Evolutionary conservation across 2,888 invertebrate genomes (phyloP).

Genomic region (Eurois occulta): DNA sequence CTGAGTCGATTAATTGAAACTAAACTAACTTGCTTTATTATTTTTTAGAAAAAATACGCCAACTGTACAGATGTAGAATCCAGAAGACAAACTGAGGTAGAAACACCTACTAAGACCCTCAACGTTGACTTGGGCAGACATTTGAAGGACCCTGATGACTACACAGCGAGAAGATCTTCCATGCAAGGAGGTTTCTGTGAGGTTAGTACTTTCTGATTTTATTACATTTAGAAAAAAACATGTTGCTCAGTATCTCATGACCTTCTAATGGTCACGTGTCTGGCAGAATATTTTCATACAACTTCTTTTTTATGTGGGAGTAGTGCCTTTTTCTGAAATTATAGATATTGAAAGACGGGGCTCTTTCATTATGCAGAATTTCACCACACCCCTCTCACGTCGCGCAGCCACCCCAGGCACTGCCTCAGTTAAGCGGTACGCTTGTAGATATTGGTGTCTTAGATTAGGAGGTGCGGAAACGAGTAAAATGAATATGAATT

Average conservation of each 20-base stretch:
- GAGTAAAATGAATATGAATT: too few relatives aligned
- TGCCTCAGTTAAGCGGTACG: not conserved
- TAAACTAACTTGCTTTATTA: not conserved
- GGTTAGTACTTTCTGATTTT: slow-evolving; percentile 68
- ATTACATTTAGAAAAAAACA: not conserved
- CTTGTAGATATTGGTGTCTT: not conserved
- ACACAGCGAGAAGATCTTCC: slow-evolving; percentile 81
- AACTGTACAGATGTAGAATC: slow-evolving; percentile 86
- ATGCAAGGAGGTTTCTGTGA: slow-evolving; percentile 86
- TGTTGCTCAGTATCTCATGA: not conserved
- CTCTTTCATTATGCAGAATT: not conserved
- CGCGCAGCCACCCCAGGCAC: not conserved
- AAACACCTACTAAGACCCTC: slow-evolving; percentile 62
- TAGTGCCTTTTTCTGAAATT: not conserved
- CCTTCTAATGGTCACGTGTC: not conserved
- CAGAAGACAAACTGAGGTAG: slow-evolving; percentile 67
- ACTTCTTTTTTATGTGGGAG: not conserved
- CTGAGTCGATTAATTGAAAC: not conserved
- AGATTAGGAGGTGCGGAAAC: not conserved
- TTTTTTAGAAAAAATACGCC: slow-evolving; percentile 83
- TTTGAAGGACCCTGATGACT: slow-evolving; percentile 82
- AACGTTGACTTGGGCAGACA: slow-evolving; percentile 84
- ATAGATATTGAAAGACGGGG: not conserved
- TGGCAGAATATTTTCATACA: not conserved
- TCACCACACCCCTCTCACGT: not conserved